phyloP scores from a whole-genome alignment of 1,140 invertebrate species.

The Hyles vespertilio region DNA sequence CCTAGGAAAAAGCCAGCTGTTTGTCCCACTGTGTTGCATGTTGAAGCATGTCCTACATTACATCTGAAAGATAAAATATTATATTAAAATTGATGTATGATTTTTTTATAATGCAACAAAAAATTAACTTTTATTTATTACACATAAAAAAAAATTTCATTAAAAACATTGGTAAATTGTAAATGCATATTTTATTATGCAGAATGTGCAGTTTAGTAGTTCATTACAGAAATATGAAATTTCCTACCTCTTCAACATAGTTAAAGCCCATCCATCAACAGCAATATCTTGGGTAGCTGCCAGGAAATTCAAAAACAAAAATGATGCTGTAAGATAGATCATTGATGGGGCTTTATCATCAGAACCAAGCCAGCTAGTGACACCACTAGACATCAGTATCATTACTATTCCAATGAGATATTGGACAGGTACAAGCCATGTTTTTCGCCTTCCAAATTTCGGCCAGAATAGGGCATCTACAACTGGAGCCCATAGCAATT shows the following conservation, averaged over 20 bases:
- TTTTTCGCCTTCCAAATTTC: slow-evolving; percentile 94
- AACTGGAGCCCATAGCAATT: slow-evolving; percentile 98
- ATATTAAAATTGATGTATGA: no score
- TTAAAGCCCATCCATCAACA: slow-evolving; percentile 99
- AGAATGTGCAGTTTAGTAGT: no score
- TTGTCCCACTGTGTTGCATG: slow-evolving; percentile 99
- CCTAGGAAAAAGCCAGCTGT: slow-evolving; percentile 98
- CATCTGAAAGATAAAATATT: slow-evolving; percentile 73
- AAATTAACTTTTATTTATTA: no score
- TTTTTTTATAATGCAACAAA: no score
- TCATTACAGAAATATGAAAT: no score
- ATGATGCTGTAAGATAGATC: slow-evolving; percentile 87
- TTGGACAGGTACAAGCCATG: slow-evolving; percentile 96
- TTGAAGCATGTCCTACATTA: slow-evolving; percentile 99
- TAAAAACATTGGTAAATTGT: neutral
- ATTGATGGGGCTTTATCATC: slow-evolving; percentile 84
- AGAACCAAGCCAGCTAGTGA: slow-evolving; percentile 86
- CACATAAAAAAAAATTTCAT: neutral
- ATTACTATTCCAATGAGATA: slow-evolving; percentile 90
- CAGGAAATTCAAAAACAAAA: slow-evolving; percentile 95
- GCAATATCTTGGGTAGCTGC: slow-evolving; percentile 99
- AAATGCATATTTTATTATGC: neutral
- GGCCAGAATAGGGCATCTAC: slow-evolving; percentile 93
- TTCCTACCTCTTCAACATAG: slow-evolving; percentile 93
- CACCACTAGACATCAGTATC: slow-evolving; percentile 86